A percentile compares a stretch with the other conserved stretches of the same genome.
These are phyloP conservation scores for Melipona quadrifasciata DNA, from an alignment of 1,140 invertebrate genomes.

Conservation along the genomic window DNA sequence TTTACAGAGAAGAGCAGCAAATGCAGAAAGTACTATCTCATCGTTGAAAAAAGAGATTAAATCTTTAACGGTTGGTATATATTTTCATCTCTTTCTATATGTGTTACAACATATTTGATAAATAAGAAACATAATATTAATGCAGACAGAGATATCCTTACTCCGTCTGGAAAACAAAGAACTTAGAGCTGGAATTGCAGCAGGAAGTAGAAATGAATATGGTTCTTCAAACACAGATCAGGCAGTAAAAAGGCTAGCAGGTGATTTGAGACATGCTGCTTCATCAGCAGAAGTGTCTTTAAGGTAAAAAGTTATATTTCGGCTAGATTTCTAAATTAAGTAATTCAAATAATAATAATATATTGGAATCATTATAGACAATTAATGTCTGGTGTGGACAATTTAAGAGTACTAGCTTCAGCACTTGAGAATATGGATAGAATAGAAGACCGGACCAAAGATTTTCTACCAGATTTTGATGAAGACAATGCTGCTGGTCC, in stretches of 20 bases:
- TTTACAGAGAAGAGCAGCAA: slow-evolving; percentile 82
- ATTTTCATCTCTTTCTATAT: neutral
- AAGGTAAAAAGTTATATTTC: slow-evolving; percentile 78
- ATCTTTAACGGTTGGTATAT: slow-evolving; percentile 80
- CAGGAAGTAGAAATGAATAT: slow-evolving; percentile 64
- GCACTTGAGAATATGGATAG: slow-evolving; percentile 83
- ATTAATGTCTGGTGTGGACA: slow-evolving; percentile 85
- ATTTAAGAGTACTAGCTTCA: slow-evolving; percentile 84
- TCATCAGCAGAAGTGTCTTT: slow-evolving; percentile 85
- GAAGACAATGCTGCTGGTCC: slow-evolving; percentile 81
- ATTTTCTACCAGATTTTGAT: slow-evolving; percentile 81
- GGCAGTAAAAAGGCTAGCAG: slow-evolving; percentile 78
- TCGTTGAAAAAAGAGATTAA: slow-evolving; percentile 84
- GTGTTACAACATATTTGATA: neutral
- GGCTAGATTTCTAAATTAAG: neutral
- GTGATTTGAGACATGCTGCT: slow-evolving; percentile 84
- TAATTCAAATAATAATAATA: slow-evolving; percentile 13
- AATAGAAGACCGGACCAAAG: slow-evolving; percentile 83
- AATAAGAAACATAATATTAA: slow-evolving; percentile 35
- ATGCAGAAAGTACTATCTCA: slow-evolving; percentile 82
- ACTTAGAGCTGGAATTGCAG: slow-evolving; percentile 71
- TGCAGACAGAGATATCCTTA: slow-evolving; percentile 79
- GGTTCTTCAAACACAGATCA: slow-evolving; percentile 67
- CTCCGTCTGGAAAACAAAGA: slow-evolving; percentile 79
- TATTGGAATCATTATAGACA: slow-evolving; percentile 80